phyloP scores from a whole-genome alignment of 2,797 vertebrate species.

The Leptodactylus fallax region DNA sequence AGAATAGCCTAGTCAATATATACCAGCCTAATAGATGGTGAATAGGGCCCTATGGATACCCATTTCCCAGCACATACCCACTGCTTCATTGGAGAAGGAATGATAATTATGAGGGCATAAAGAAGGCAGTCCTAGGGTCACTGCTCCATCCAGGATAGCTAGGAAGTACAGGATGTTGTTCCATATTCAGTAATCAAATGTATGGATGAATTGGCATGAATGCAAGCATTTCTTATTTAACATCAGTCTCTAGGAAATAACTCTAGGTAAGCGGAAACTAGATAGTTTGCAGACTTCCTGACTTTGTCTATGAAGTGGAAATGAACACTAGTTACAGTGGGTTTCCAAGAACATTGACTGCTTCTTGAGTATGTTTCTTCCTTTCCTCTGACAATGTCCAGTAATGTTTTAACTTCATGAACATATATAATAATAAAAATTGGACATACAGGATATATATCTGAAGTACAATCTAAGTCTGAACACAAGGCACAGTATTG shows the following conservation, averaged over 20 bases:
- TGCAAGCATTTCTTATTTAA: neutral
- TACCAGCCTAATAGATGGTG: too few relatives aligned
- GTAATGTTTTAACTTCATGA: too few relatives aligned
- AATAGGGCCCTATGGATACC: too few relatives aligned
- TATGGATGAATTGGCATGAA: neutral
- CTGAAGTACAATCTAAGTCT: neutral
- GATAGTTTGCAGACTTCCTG: slow-evolving; percentile 23
- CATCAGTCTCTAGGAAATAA: slow-evolving; percentile 15
- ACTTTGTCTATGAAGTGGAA: slow-evolving; percentile 23
- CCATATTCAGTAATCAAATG: neutral
- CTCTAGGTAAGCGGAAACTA: slow-evolving; percentile 17
- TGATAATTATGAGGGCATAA: too few relatives aligned
- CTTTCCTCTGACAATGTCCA: slow-evolving; percentile 1
- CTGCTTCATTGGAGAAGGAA: too few relatives aligned
- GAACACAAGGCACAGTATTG: neutral
- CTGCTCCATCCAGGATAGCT: neutral
- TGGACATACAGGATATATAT: neutral
- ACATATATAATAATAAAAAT: neutral
- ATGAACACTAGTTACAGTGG: neutral
- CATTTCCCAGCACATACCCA: too few relatives aligned
- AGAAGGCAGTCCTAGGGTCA: too few relatives aligned
- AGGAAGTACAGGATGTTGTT: neutral
- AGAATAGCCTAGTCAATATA: too few relatives aligned
- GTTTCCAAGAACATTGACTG: neutral
- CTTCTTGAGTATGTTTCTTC: slow-evolving; percentile 3